Evolutionary conservation across 2,113 vertebrate species (phyloP).

Genomic region (Thalassarche chlororhynchos): DNA sequence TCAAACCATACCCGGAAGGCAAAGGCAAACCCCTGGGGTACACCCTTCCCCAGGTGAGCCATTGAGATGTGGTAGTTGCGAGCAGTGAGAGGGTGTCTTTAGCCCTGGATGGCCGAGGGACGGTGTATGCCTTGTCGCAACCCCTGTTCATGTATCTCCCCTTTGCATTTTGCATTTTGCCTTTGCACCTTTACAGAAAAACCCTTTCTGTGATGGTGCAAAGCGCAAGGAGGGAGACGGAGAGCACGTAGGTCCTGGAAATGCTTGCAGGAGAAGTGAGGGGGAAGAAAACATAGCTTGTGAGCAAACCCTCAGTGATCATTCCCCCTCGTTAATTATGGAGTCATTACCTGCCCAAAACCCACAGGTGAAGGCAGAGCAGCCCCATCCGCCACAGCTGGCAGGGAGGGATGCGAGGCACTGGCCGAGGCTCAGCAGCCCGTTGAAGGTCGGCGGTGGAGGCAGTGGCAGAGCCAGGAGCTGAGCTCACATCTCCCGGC

Average conservation of each 20-base stretch:
- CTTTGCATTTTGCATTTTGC: not conserved
- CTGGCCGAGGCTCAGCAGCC: not conserved
- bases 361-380: not conserved
- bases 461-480: conserved; percentile 20
- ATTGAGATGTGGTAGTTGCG: not conserved
- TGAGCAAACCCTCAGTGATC: not conserved
- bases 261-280: not conserved
- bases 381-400: not conserved
- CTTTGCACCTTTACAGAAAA: not conserved
- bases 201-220: rapidly evolving
- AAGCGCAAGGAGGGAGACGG: rapidly evolving
- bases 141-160: not conserved
- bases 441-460: not conserved
- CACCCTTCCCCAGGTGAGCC: not conserved
- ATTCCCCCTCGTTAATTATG: rapidly evolving
- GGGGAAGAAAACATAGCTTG: not conserved
- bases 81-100: not conserved
- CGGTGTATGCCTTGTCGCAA: rapidly evolving
- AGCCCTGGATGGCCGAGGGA: not conserved
- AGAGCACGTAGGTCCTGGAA: not conserved
- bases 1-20: not conserved
- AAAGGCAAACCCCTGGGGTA: not conserved
- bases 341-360: rapidly evolving
- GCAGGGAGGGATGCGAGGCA: not conserved
- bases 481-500: conserved; percentile 66